These are phyloP conservation scores for Pseudanteris insignis DNA, from an alignment of 2,888 invertebrate species.

Conservation along the genomic window DNA sequence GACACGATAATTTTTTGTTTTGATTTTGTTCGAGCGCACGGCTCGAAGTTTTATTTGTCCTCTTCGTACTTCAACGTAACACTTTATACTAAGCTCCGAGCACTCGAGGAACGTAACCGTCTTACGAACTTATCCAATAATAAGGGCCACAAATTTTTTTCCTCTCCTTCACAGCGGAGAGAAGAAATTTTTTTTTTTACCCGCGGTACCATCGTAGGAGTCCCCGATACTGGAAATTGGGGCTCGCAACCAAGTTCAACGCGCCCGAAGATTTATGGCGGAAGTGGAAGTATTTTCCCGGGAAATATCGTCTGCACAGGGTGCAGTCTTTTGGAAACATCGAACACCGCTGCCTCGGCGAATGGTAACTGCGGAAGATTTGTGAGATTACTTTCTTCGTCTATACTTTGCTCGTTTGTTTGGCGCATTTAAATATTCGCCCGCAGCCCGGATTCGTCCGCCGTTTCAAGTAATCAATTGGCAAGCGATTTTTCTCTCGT, in stretches of 20 bases:
- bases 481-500: slow-evolving; percentile 29
- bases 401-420: slow-evolving; percentile 36
- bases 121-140: background rate
- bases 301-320: slow-evolving; percentile 56
- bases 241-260: slow-evolving; percentile 48
- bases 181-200: too few relatives aligned
- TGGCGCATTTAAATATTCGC: slow-evolving; percentile 37
- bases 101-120: too few relatives aligned
- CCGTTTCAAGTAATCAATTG: slow-evolving; percentile 33
- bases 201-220: slow-evolving; percentile 21
- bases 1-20: too few relatives aligned
- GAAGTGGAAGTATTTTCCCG: slow-evolving; percentile 59
- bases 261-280: slow-evolving; percentile 57
- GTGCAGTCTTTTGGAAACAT: slow-evolving; percentile 58
- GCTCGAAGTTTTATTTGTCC: too few relatives aligned
- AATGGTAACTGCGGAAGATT: slow-evolving; percentile 53
- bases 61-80: too few relatives aligned
- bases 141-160: background rate
- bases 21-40: too few relatives aligned
- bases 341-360: slow-evolving; percentile 52
- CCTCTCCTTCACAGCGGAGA: too few relatives aligned
- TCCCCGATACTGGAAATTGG: slow-evolving; percentile 54
- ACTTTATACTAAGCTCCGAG: too few relatives aligned
- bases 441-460: slow-evolving; percentile 27
- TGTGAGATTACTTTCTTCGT: slow-evolving; percentile 51